A percentile compares a stretch with the other conserved stretches of the same genome.
phyloP scores from a whole-genome alignment of 2,113 vertebrate genomes.

The Oryzias woworae region DNA sequence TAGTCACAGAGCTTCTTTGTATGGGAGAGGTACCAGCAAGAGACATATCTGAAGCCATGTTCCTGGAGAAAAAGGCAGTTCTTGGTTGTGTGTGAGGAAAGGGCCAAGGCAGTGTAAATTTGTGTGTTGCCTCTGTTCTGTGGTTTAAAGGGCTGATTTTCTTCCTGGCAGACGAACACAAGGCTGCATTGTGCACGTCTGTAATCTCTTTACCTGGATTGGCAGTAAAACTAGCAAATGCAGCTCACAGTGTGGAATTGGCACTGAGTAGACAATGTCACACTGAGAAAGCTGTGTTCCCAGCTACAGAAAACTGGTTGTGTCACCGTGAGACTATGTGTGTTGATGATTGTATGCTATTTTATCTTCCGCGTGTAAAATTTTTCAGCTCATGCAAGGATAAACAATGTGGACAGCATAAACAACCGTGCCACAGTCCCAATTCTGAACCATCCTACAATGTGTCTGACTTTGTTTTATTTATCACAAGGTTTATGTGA shows the following conservation, averaged over 20 bases:
- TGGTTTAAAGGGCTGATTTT: conserved; percentile 72
- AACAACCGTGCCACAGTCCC: neutral
- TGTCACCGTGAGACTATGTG: conserved; percentile 41
- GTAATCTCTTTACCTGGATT: conserved; percentile 85
- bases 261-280: conserved; percentile 74
- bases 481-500: no score
- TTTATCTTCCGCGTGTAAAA: conserved; percentile 42
- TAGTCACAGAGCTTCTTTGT: conserved; percentile 55
- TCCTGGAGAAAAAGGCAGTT: conserved; percentile 60
- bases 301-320: conserved; percentile 58
- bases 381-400: conserved; percentile 17
- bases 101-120: conserved; percentile 55
- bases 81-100: conserved; percentile 54
- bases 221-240: conserved; percentile 71
- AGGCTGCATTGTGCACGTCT: conserved; percentile 78
- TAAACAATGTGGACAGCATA: conserved; percentile 16
- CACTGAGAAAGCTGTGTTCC: conserved; percentile 65
- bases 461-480: conserved; percentile 7
- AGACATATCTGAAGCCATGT: conserved; percentile 38
- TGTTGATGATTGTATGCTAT: conserved; percentile 43
- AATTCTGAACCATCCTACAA: conserved; percentile 17
- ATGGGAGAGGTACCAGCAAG: conserved; percentile 38
- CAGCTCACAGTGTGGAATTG: conserved; percentile 72
- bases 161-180: conserved; percentile 79
- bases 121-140: conserved; percentile 48